A percentile compares a stretch with the other conserved stretches of the same genome.
These are phyloP conservation scores for Tupaia tana DNA, from an alignment of 2,113 vertebrate species.

Conservation along the genomic window DNA sequence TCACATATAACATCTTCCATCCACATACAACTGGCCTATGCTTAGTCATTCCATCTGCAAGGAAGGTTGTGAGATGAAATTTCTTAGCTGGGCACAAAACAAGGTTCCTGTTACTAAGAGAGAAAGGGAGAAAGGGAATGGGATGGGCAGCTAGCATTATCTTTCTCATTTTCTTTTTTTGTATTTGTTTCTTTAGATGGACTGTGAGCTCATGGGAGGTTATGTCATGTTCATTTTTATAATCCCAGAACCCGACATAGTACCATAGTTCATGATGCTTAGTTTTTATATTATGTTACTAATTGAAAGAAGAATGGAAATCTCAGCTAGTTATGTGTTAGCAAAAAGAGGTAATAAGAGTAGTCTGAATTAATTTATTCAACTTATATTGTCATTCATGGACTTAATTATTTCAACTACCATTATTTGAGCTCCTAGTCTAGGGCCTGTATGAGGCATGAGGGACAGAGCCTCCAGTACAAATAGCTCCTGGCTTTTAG, in stretches of 20 bases:
- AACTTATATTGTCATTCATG: background rate
- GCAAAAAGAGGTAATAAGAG: background rate
- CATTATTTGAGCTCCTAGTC: background rate
- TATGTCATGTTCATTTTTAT: background rate
- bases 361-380: background rate
- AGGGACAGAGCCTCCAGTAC: background rate
- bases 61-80: background rate
- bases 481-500: background rate
- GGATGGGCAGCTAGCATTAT: background rate
- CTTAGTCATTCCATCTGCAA: background rate
- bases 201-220: background rate
- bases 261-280: background rate
- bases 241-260: background rate
- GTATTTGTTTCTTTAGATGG: background rate
- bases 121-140: background rate
- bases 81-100: conserved; percentile 1
- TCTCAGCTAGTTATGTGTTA: background rate
- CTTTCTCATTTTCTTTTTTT: conserved; percentile 6
- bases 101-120: conserved; percentile 6
- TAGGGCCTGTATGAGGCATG: background rate
- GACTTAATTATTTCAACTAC: background rate
- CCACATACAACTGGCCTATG: background rate
- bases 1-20: background rate
- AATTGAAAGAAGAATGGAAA: background rate
- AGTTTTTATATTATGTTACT: background rate